Percentiles rank a stretch among this genome's conserved stretches.
Conservation (phyloP, 2,888 invertebrate species). For the Dolichomitus sp. region DNA sequence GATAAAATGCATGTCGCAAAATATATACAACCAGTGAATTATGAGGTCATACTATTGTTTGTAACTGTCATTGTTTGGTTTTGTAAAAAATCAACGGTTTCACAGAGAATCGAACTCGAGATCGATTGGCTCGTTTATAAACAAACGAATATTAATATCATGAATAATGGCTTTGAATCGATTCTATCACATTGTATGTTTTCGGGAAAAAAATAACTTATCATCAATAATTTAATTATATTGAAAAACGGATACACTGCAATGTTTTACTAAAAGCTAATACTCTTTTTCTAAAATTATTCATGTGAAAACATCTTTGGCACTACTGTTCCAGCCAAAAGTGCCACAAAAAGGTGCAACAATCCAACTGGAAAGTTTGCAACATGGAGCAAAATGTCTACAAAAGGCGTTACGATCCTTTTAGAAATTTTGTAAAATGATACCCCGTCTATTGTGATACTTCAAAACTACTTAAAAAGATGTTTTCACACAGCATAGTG, state of each 20-base stretch:
- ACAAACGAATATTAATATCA: background rate
- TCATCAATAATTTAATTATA: no score
- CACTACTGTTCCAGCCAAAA: no score
- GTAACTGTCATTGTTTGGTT: constrained; percentile 6
- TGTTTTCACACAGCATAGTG: no score
- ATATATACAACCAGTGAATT: constrained; percentile 36
- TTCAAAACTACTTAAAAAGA: no score
- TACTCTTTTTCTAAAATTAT: background rate
- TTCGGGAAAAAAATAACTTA: background rate
- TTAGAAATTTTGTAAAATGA: no score
- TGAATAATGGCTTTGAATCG: background rate
- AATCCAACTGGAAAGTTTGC: no score
- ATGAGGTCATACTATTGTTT: constrained; percentile 5
- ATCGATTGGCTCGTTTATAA: background rate
- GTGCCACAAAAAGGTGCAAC: no score
- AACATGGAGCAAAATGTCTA: no score
- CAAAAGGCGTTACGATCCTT: no score
- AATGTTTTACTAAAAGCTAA: no score
- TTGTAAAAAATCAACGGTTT: background rate
- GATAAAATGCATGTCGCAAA: constrained; percentile 32
- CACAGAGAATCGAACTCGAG: background rate
- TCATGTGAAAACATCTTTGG: background rate
- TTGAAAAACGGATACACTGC: no score
- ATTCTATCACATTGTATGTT: background rate
- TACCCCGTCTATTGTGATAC: no score